Percentiles rank a stretch among this genome's conserved stretches.
These are phyloP conservation scores for Nephrotoma guestfalica DNA, from an alignment of 2,888 invertebrate species.

Conservation along the genomic window DNA sequence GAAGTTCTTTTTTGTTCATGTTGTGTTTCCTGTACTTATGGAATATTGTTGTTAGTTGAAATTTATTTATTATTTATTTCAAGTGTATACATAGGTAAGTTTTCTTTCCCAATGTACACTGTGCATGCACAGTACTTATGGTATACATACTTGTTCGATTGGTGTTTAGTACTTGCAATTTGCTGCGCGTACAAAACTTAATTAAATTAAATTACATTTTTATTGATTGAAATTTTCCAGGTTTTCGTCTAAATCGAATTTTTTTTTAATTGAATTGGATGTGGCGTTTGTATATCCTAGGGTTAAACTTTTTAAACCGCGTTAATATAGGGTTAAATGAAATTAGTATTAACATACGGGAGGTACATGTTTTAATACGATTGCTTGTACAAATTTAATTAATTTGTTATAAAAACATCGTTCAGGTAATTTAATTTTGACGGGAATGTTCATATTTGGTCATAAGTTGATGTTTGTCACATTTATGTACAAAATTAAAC, in stretches of 20 bases:
- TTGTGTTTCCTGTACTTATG: not conserved
- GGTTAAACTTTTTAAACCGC: not conserved
- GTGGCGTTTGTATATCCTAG: not conserved
- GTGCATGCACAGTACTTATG: not conserved
- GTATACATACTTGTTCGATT: not conserved
- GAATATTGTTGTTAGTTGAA: not conserved
- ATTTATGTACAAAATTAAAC: not conserved
- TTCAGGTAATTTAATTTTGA: not conserved
- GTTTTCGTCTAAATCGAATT: not conserved
- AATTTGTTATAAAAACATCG: not conserved
- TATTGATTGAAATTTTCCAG: not conserved
- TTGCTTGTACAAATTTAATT: not conserved
- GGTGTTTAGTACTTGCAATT: not conserved
- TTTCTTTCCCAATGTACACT: not conserved
- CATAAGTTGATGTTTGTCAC: not conserved
- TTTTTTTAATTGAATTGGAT: not conserved
- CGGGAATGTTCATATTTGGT: not conserved
- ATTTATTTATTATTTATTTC: not conserved
- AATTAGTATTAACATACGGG: not conserved
- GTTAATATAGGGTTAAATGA: not conserved
- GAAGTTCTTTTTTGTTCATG: not conserved
- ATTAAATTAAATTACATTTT: not conserved
- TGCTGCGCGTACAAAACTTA: not conserved
- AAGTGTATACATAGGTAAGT: not conserved
- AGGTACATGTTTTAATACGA: not conserved